Percentiles rank a stretch among this genome's conserved stretches.
phyloP scores from a whole-genome alignment of 2,113 vertebrate species.

The Noctilio leporinus region DNA sequence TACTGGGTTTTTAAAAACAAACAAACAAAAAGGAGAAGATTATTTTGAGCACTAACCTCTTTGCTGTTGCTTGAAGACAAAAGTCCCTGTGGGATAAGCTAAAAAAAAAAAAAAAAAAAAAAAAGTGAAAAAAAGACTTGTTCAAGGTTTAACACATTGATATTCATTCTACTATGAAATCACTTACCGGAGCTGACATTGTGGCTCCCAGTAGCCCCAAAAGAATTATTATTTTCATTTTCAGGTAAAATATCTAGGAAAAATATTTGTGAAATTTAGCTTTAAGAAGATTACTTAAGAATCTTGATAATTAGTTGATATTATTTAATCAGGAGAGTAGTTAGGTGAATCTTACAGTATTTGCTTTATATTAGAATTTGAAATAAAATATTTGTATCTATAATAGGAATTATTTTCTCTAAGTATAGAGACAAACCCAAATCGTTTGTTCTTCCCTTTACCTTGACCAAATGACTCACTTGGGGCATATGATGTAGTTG shows the following conservation, averaged over 20 bases:
- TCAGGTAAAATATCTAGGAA: constrained; percentile 39
- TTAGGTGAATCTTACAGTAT: background rate
- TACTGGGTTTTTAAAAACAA: background rate
- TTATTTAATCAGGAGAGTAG: background rate
- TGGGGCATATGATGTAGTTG: background rate
- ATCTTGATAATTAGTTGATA: background rate
- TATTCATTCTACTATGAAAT: background rate
- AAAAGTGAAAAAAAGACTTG: background rate
- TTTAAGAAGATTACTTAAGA: background rate
- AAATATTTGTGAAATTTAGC: background rate
- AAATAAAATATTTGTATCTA: constrained; percentile 10
- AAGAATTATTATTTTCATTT: constrained; percentile 65
- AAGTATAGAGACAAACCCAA: background rate
- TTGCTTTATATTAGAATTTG: background rate
- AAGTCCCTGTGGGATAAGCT: constrained; percentile 53
- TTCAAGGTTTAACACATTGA: background rate
- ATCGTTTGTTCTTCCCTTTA: background rate
- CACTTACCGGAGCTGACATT: constrained; percentile 61
- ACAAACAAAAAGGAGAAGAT: background rate
- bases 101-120: background rate
- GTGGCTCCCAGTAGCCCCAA: constrained; percentile 54
- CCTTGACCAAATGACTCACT: background rate
- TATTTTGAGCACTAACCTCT: constrained; percentile 54
- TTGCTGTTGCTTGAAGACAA: constrained; percentile 66
- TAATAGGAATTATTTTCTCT: background rate